Evolutionary conservation across 2,797 vertebrate genomes (phyloP), one percentile per base, ranked within the genome.

Genomic region (Neosilurus hyrtlii): DNA sequence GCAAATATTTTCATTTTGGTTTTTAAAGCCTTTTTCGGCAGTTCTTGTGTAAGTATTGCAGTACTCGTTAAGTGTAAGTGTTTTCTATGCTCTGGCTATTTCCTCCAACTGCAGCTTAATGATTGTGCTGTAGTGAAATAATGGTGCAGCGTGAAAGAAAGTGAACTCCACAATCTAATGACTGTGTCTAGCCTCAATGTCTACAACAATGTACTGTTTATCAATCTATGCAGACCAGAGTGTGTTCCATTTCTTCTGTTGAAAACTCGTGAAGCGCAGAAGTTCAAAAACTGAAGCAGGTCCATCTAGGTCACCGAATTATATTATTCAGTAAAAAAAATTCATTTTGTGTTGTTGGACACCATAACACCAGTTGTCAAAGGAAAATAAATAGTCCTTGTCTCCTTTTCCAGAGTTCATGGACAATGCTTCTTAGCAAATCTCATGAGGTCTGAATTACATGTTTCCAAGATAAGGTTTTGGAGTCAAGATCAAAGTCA

Each of bases 161-260:
- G 24, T 30, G 30, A 76, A 72, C 11, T 4, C 43, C 30, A 67
- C 9, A n/a, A 57, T 80, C 30, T 72, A 26, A 79, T 22, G 70
- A 80, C 61, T 84, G 37, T 81, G 24, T 37, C 63, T 43, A 62
- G 56, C 79, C 26, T 78, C 59, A 16, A 49, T 43, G 43, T 81
- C 65, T 90, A 90, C 91, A 93, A 91, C 91, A 92, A 92, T 91
- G 89, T 91, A 89, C 91, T 92, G 91, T 92, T 94, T 93, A 93
- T 90, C 90, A 93, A 88, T 91, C 90, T 91, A 88, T 66, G 89
- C 90, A 88, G 87, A 86, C 88, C 85, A 83, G 90, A 90, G 88
- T 81, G 85, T 78, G 88, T 90, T 86, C 87, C 83, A 89, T 89
- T 87, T 88, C 78, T 79, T 90, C 83, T 82, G 84, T 74, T 85